Percentiles rank a stretch among this genome's conserved stretches.
Evolutionary conservation across 1,140 invertebrate species (phyloP).

Genomic region (Scaptomyza pallida): DNA sequence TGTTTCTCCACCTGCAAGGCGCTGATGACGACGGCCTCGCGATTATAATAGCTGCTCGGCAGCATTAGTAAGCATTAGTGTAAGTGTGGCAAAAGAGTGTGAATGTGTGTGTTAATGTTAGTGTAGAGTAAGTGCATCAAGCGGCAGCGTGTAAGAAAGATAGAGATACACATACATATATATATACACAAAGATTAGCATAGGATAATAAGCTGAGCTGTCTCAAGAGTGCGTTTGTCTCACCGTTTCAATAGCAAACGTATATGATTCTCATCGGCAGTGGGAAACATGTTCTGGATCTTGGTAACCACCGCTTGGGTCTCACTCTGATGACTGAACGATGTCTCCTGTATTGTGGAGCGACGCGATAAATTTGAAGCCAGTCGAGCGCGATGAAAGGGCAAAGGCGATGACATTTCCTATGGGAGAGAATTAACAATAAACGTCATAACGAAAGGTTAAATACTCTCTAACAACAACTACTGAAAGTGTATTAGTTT

Average conservation of each 20-base stretch:
- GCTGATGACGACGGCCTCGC: constrained; percentile 96
- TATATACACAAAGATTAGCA: constrained; percentile 60
- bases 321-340: constrained; percentile 87
- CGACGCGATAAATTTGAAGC: constrained; percentile 84
- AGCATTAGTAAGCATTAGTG: constrained; percentile 53
- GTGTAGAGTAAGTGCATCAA: constrained; percentile 58
- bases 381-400: constrained; percentile 84
- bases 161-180: constrained; percentile 46
- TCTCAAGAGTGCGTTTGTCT: constrained; percentile 71
- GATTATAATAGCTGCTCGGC: constrained; percentile 91
- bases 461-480: background rate
- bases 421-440: constrained; percentile 21
- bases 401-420: constrained; percentile 83
- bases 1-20: constrained; percentile 96
- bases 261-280: constrained; percentile 94
- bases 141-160: constrained; percentile 70
- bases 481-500: background rate
- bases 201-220: constrained; percentile 16
- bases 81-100: constrained; percentile 2
- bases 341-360: constrained; percentile 88
- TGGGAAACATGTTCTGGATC: constrained; percentile 95
- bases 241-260: constrained; percentile 94
- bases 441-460: background rate
- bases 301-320: constrained; percentile 90
- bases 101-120: constrained; percentile 25